Evolutionary conservation across 2,113 vertebrate genomes (phyloP).

Genomic region (Microtus ochrogaster): DNA sequence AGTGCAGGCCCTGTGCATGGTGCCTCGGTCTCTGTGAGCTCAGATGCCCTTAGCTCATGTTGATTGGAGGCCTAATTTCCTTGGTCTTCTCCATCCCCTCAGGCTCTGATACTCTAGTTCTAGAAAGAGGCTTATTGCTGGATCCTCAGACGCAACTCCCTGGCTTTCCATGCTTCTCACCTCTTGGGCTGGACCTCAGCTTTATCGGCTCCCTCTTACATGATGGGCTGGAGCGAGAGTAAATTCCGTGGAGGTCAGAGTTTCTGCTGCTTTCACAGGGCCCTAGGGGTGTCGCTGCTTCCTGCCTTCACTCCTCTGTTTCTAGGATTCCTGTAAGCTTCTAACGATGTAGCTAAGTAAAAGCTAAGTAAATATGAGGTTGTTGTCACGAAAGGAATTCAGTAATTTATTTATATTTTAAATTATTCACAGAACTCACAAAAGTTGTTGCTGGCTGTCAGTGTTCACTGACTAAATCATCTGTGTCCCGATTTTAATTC

Average conservation of each 20-base stretch:
- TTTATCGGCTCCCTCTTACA: neutral
- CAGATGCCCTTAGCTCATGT: neutral
- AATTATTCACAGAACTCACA: neutral
- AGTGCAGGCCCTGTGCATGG: neutral
- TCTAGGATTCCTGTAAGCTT: neutral
- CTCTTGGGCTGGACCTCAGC: neutral
- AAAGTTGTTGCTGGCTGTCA: neutral
- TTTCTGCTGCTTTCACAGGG: neutral
- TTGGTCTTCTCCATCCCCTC: neutral
- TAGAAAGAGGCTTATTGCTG: neutral
- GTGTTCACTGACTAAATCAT: neutral
- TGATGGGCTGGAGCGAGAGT: neutral
- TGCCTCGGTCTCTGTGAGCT: neutral
- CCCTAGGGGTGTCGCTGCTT: neutral
- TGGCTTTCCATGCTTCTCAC: too few relatives aligned
- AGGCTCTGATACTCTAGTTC: neutral
- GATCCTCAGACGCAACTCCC: rapidly evolving
- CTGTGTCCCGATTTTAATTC: neutral
- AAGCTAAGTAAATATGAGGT: neutral
- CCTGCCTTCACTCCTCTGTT: neutral
- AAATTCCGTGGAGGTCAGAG: neutral
- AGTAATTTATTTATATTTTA: neutral
- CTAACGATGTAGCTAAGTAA: neutral
- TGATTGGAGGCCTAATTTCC: neutral
- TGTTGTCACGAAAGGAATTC: neutral